Evolutionary conservation across 2,888 invertebrate genomes (phyloP), one percentile per base, ranked within the genome.

Genomic region (Melieria crassipennis): DNA sequence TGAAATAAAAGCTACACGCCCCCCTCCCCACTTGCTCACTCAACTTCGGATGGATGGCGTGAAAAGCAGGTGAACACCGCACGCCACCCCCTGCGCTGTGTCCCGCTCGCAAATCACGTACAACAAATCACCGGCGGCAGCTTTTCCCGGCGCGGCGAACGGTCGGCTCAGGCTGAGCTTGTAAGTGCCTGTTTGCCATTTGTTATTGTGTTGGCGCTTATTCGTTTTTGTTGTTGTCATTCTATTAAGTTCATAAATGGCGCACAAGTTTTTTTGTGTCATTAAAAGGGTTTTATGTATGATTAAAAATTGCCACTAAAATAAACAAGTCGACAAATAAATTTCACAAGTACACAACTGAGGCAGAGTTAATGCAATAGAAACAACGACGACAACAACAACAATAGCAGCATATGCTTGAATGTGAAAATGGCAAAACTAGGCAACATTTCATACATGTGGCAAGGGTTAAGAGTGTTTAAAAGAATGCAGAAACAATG

Each of bases 161-260:
- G 11, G 11, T 52, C n/a, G 13, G 52, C 52, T 52, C n/a, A 10
- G 63, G 45, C n/a, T n/a, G n/a, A 63, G 63, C 48, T 63, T 63
- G 48, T 63, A 63, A 63, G 48, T 46, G 11, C 63, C 10, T 63
- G 58, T 30, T 30, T 13, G 16, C 16, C 16, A 58, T 30, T 13
- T 30, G 58, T 13, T 10, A 6, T 58, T 5, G n/a, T 13, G 16
- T 47, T 46, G 5, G n/a, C 30, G 48, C 63, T 46, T 45, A 7
- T 63, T 63, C 13, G 47, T 63, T 63, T 50, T 11, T 61, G 45
- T 61, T 30, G 61, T 13, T 5, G 61, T 6, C 16, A 42, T 30
- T 30, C 61, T 13, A 50, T 11, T 10, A 9, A 7, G 52, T 52
- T 52, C 52, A 52, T 52, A 52, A 52, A 52, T 52, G 11, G 4